Evolutionary conservation across 2,888 invertebrate genomes (phyloP).

Genomic region (Molorchus minor): DNA sequence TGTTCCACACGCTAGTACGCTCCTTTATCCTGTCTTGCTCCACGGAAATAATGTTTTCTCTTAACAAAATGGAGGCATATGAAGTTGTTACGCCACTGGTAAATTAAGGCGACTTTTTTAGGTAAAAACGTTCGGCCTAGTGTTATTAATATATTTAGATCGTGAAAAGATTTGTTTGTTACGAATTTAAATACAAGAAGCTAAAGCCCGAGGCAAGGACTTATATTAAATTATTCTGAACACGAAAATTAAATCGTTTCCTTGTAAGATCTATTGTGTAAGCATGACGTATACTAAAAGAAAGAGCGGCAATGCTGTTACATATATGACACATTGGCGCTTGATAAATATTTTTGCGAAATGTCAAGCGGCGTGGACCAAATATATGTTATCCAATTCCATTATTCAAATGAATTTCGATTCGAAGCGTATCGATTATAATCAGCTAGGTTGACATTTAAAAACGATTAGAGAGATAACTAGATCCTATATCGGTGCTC

Average conservation of each 20-base stretch:
- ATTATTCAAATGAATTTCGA: slow-evolving; percentile 30
- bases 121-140: too few relatives aligned
- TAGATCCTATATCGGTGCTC: slow-evolving; percentile 52
- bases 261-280: background rate
- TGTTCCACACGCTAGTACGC: too few relatives aligned
- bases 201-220: background rate
- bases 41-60: too few relatives aligned
- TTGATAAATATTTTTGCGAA: background rate
- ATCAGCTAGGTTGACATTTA: slow-evolving; percentile 56
- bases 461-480: slow-evolving; percentile 53
- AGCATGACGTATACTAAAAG: background rate
- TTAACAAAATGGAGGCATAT: too few relatives aligned
- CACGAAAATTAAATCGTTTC: background rate
- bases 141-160: too few relatives aligned
- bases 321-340: background rate
- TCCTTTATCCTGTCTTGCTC: too few relatives aligned
- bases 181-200: background rate
- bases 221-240: background rate
- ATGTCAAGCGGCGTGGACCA: background rate
- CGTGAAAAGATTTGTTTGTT: background rate
- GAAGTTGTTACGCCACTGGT: too few relatives aligned
- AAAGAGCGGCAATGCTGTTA: background rate
- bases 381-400: slow-evolving; percentile 8
- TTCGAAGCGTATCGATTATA: slow-evolving; percentile 52
- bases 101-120: too few relatives aligned